Evolutionary conservation across 1,140 invertebrate genomes (phyloP).

Genomic region (Euborellia annulipes): DNA sequence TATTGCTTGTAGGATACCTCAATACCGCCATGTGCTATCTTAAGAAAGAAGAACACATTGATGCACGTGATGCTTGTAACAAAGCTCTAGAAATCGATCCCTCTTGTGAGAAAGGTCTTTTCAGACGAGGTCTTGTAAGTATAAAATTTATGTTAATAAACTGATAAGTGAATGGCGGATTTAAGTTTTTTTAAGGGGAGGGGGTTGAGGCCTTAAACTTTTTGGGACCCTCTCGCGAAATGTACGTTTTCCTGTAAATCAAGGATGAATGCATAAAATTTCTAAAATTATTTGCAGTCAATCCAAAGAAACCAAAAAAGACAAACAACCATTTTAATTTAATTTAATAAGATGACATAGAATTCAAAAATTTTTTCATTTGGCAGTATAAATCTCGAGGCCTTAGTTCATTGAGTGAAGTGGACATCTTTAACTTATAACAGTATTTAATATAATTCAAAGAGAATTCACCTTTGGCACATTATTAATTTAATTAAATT

Average conservation of each 20-base stretch:
- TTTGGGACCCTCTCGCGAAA: too few relatives aligned
- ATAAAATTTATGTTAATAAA: too few relatives aligned
- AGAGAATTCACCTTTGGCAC: too few relatives aligned
- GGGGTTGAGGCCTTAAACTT: too few relatives aligned
- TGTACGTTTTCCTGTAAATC: background rate
- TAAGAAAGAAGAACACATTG: slow-evolving; percentile 57
- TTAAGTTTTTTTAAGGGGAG: too few relatives aligned
- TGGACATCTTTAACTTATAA: too few relatives aligned
- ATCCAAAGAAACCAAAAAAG: background rate
- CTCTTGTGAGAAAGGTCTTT: slow-evolving; percentile 78
- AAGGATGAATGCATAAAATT: background rate
- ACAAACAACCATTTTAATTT: background rate
- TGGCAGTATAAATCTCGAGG: too few relatives aligned
- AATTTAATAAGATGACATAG: background rate
- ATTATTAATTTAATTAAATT: too few relatives aligned
- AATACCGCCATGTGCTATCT: slow-evolving; percentile 77
- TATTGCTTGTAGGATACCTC: slow-evolving; percentile 57
- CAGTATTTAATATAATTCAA: too few relatives aligned
- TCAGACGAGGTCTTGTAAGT: slow-evolving; percentile 61
- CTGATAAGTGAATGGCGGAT: too few relatives aligned
- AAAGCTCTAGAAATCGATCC: slow-evolving; percentile 58
- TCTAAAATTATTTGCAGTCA: background rate
- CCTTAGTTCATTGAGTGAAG: too few relatives aligned
- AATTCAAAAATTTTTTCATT: background rate
- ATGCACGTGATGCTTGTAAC: slow-evolving; percentile 51